A percentile compares a stretch with the other conserved stretches of the same genome.
phyloP scores from a whole-genome alignment of 2,888 invertebrate species.

The Brachylomia viminalis region DNA sequence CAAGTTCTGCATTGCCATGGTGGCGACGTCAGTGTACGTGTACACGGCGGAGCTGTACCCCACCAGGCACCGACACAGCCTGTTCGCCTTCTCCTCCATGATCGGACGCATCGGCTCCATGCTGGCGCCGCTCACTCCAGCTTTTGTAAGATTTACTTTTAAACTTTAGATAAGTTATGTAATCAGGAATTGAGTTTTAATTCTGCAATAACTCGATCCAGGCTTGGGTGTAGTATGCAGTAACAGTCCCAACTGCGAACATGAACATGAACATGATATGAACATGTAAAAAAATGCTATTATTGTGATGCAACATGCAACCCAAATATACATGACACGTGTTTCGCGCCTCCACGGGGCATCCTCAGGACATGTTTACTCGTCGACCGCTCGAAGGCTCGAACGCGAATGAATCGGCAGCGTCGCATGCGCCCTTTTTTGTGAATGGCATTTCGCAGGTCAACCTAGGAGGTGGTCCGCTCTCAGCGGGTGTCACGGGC shows the following conservation, averaged over 20 bases:
- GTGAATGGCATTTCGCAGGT: no score
- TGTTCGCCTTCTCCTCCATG: conserved; percentile 91
- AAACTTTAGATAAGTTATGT: background rate
- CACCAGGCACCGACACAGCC: conserved; percentile 90
- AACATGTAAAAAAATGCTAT: no score
- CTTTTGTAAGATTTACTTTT: conserved; percentile 85
- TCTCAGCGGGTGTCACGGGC: no score
- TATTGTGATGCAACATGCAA: no score
- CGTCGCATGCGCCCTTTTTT: no score
- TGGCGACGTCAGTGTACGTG: conserved; percentile 90
- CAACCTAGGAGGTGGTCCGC: no score
- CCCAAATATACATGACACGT: no score
- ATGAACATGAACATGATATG: no score
- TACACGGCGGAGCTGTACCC: conserved; percentile 92
- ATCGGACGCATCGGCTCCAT: conserved; percentile 91
- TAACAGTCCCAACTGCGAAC: background rate
- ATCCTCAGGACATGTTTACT: no score
- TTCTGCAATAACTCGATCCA: background rate
- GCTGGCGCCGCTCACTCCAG: conserved; percentile 91
- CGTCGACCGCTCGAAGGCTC: no score
- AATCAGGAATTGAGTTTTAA: background rate
- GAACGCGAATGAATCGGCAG: no score
- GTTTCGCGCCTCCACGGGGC: no score
- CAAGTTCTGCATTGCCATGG: conserved; percentile 90
- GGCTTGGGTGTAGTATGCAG: background rate